Percentiles rank a stretch among this genome's conserved stretches.
Evolutionary conservation across 1,140 invertebrate genomes (phyloP).

Genomic region (Orius insidiosus): DNA sequence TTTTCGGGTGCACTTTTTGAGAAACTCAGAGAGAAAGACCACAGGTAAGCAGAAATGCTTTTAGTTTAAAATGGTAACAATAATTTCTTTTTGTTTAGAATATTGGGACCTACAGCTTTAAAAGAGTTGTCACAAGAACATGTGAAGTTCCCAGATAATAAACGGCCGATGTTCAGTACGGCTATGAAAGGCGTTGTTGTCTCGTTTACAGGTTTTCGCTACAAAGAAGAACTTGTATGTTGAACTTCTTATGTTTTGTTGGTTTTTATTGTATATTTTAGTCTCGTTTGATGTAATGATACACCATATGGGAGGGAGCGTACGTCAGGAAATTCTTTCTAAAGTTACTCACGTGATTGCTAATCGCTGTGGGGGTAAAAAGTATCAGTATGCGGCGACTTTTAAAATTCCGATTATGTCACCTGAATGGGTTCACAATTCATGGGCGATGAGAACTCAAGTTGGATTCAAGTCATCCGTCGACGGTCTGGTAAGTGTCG

Average conservation of each 20-base stretch:
- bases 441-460: slow-evolving; percentile 64
- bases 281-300: slow-evolving; percentile 67
- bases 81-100: slow-evolving; percentile 12
- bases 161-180: slow-evolving; percentile 66
- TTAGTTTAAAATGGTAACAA: not conserved
- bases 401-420: slow-evolving; percentile 78
- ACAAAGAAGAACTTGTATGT: slow-evolving; percentile 69
- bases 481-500: slow-evolving; percentile 51
- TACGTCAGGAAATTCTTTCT: slow-evolving; percentile 68
- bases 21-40: slow-evolving; percentile 15
- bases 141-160: slow-evolving; percentile 44
- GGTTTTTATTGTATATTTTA: slow-evolving; percentile 24
- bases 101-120: slow-evolving; percentile 38
- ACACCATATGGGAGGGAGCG: slow-evolving; percentile 87
- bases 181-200: slow-evolving; percentile 70
- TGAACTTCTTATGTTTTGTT: not conserved
- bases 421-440: slow-evolving; percentile 66
- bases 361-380: slow-evolving; percentile 66
- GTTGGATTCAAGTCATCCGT: slow-evolving; percentile 44
- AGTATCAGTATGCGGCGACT: slow-evolving; percentile 72
- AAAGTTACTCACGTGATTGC: slow-evolving; percentile 88
- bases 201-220: slow-evolving; percentile 77
- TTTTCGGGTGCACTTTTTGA: slow-evolving; percentile 18
- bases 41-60: slow-evolving; percentile 15
- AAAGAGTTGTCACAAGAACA: slow-evolving; percentile 52